Evolutionary conservation across 1,140 invertebrate genomes (phyloP).

Genomic region (Stenopsyche tienmushanensis): DNA sequence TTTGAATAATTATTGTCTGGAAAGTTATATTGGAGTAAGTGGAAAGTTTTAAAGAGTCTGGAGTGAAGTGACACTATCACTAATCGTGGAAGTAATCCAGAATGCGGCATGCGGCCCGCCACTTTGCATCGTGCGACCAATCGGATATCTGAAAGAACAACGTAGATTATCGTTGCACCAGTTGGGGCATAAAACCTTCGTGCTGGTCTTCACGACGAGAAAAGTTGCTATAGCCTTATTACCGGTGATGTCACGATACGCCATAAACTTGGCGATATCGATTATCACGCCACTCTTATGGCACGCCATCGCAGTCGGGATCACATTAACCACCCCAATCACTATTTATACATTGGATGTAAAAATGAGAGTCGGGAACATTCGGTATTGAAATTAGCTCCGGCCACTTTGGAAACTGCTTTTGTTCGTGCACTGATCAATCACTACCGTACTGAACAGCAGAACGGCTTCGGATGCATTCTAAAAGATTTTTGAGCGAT

Average conservation of each 20-base stretch:
- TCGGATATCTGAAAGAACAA: no score
- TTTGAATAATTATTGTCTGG: no score
- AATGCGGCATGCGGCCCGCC: no score
- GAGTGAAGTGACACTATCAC: no score
- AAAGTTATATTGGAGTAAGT: no score
- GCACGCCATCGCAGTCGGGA: neutral
- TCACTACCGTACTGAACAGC: neutral
- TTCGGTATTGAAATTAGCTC: neutral
- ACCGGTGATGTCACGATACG: slow-evolving; percentile 3
- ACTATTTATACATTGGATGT: neutral
- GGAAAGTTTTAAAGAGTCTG: no score
- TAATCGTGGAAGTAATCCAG: no score
- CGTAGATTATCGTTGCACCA: no score
- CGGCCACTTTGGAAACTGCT: neutral
- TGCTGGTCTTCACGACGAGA: neutral
- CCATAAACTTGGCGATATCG: neutral
- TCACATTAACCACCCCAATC: neutral
- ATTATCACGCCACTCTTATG: neutral
- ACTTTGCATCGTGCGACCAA: no score
- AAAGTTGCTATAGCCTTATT: slow-evolving; percentile 8
- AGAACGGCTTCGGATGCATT: neutral
- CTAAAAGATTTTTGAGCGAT: neutral
- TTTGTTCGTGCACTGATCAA: neutral
- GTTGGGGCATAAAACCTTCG: no score
- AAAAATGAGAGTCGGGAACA: neutral